These are phyloP conservation scores for Phrynosoma blainvillii DNA, from an alignment of 2,113 vertebrate species.

Conservation along the genomic window DNA sequence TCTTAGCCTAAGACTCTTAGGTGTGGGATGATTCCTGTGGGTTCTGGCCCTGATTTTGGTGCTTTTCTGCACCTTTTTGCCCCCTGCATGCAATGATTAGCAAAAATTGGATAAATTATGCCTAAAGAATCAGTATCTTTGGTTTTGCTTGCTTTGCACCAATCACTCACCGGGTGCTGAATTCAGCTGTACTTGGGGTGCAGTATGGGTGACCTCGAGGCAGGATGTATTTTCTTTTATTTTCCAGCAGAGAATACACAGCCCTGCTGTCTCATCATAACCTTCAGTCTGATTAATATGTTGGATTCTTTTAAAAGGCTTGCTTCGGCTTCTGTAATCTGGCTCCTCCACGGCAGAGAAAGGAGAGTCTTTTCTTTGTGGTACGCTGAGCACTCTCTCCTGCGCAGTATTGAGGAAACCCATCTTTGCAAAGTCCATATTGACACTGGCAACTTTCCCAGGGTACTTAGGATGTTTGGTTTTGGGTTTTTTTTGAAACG, in stretches of 20 bases:
- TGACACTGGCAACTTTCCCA: constrained; percentile 35
- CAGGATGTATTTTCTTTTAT: not conserved
- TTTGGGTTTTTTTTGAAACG: not conserved
- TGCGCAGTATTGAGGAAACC: not conserved
- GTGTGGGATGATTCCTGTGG: not conserved
- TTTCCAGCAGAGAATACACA: constrained; percentile 21
- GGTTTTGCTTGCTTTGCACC: constrained; percentile 4
- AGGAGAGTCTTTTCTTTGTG: not conserved
- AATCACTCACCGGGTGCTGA: constrained; percentile 14
- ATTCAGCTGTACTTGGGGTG: not conserved
- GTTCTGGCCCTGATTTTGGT: not conserved
- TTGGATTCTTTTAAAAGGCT: not conserved
- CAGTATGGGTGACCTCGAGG: constrained; percentile 3
- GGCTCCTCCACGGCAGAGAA: not conserved
- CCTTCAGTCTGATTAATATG: constrained; percentile 4
- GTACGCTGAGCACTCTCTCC: not conserved
- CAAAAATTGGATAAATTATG: not conserved
- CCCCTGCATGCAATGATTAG: not conserved
- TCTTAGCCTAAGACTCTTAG: too few species aligned
- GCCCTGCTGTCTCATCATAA: constrained; percentile 13
- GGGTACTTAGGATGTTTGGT: constrained; percentile 24
- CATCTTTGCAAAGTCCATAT: constrained; percentile 20
- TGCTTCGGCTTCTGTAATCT: not conserved
- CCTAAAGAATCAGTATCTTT: not conserved
- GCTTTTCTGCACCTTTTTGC: not conserved